Base-by-base conservation (phyloP, 2,113 vertebrate species). In the Platanista minor region DNA sequence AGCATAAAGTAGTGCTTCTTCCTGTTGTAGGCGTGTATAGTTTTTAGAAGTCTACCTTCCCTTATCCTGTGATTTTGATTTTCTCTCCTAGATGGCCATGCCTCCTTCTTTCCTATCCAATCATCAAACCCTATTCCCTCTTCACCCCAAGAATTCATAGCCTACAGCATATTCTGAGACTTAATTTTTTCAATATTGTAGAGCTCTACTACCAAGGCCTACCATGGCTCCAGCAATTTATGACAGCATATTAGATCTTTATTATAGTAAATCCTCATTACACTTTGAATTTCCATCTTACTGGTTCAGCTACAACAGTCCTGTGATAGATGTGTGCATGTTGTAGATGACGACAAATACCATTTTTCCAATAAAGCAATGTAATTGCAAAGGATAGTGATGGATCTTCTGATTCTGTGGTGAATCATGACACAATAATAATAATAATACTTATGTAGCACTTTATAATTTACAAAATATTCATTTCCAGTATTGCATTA, bases 401-500 rank as follows among this genome's bases (percentile, higher is more conserved):
- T 86, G 7, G 64, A 96, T 88, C 41, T 88, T 86, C 59, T 43
- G 17, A 72, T 88, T 94, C 59, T 71, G 64, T 89, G 71, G 27
- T 66, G 25, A 90, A 59, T 84, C 39, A 64, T 80, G 62, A 54
- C 31, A 84, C 29, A 29, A 41, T 49, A 52, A 59, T 84, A 95
- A 95, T 80, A 87, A 52, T 86, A 66, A 67, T 31, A 91, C 77
- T 94, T 95, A 54, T 4, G 17, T 81, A 77, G 31, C 93, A 9
- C 43, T 54, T 96, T 71, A 83, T 31, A 81, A 49, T 81, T 93
- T 84, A 97, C 8, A 87, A 39, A 86, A 36, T 67, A 84, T 74
- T 74, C 46, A 31, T 81, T 62, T 31, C 36, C 41, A 88, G 29
- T 43, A 49, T 89, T 85, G 27, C 41, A 57, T 86, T 93, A 49